phyloP scores from a whole-genome alignment of 2,888 invertebrate species.

The Hofmannophila pseudospretella region DNA sequence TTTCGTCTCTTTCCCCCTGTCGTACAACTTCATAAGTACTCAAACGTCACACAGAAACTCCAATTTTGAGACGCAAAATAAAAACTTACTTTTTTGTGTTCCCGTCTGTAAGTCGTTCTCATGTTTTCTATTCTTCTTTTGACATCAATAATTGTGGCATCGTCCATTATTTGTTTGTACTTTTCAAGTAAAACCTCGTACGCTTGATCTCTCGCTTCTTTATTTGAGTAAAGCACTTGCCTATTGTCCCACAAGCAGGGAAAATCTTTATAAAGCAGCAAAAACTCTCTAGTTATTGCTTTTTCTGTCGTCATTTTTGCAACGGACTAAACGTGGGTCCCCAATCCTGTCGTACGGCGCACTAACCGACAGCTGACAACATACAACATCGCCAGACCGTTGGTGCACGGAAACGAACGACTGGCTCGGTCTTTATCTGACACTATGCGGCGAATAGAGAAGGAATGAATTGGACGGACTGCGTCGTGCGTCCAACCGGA shows the following conservation, averaged over 20 bases:
- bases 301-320: conserved; percentile 12
- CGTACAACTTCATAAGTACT: too few relatives aligned
- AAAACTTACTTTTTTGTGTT: conserved; percentile 18
- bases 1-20: too few relatives aligned
- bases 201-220: conserved; percentile 17
- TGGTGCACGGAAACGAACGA: conserved; percentile 14
- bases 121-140: conserved; percentile 23
- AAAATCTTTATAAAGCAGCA: conserved; percentile 18
- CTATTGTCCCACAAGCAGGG: conserved; percentile 24
- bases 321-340: conserved; percentile 5
- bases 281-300: conserved; percentile 14
- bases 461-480: conserved; percentile 8
- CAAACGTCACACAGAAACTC: too few relatives aligned
- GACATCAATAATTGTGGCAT: conserved; percentile 14
- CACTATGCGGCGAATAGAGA: conserved; percentile 4
- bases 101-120: conserved; percentile 19
- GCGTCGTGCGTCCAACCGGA: too few relatives aligned
- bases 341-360: conserved; percentile 16
- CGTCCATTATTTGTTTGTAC: conserved; percentile 16
- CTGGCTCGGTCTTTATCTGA: conserved; percentile 16
- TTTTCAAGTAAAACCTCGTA: conserved; percentile 19
- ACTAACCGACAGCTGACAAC: conserved; percentile 8
- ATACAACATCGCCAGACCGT: conserved; percentile 6
- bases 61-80: too few relatives aligned
- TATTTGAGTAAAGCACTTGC: conserved; percentile 17